phyloP scores from a whole-genome alignment of 1,140 invertebrate genomes.

The Drosophila erecta region DNA sequence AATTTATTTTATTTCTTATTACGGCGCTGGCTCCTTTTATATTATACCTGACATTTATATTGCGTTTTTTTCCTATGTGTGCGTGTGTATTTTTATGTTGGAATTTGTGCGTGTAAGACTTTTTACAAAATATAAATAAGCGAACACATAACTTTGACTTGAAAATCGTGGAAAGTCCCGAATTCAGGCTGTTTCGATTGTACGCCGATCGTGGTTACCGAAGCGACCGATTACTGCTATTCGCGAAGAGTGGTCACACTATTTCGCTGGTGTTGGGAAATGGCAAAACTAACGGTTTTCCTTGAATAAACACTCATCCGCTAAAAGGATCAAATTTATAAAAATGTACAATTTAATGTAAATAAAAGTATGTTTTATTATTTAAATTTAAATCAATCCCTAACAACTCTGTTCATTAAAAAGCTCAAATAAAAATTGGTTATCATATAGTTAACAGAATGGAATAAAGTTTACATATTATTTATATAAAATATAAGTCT shows the following conservation, averaged over 20 bases:
- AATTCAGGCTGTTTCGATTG: not conserved
- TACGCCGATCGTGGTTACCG: not conserved
- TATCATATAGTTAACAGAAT: not conserved
- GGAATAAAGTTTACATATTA: not conserved
- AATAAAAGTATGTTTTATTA: no score
- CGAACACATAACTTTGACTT: slow-evolving; percentile 42
- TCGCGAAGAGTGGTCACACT: no score
- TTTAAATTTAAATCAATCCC: no score
- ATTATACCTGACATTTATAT: slow-evolving; percentile 43
- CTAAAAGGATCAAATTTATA: no score
- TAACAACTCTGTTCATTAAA: no score
- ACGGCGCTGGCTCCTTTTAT: slow-evolving; percentile 1
- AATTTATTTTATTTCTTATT: not conserved
- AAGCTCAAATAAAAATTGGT: no score
- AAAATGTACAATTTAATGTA: no score
- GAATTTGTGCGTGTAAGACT: slow-evolving; percentile 44
- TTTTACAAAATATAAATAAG: slow-evolving; percentile 58
- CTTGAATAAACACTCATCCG: no score
- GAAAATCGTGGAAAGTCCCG: slow-evolving; percentile 44
- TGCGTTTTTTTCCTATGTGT: slow-evolving; percentile 30
- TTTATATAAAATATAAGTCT: slow-evolving; percentile 8
- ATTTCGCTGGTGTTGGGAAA: no score
- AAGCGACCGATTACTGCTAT: not conserved
- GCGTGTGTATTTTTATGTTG: slow-evolving; percentile 44
- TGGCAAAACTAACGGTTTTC: no score